These are phyloP conservation scores for Helarctos malayanus DNA, from an alignment of 2,797 vertebrate species.

Conservation along the genomic window DNA sequence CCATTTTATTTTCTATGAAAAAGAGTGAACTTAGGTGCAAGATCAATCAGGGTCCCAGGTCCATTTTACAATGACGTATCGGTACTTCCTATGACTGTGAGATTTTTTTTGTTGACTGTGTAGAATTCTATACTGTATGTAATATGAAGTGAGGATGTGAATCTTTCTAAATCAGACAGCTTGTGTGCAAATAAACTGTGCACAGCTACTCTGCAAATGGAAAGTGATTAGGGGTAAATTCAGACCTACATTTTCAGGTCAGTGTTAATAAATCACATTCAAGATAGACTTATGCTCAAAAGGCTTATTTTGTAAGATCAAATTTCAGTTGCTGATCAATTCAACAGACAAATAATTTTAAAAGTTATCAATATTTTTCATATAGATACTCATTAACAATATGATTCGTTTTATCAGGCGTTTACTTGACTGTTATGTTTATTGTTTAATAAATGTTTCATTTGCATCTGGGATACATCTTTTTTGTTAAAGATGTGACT, in stretches of 20 bases:
- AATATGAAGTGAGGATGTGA: neutral
- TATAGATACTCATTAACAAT: neutral
- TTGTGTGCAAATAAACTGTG: neutral
- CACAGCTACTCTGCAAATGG: neutral
- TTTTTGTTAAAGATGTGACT: conserved; percentile 40
- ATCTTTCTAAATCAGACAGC: conserved; percentile 43
- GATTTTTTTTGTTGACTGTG: conserved; percentile 28
- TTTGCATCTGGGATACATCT: neutral
- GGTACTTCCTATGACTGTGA: neutral
- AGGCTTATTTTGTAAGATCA: conserved; percentile 21
- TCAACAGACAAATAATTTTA: neutral
- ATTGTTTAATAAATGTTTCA: neutral
- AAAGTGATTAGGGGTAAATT: conserved; percentile 45
- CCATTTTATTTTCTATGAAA: conserved; percentile 56
- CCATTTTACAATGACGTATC: conserved; percentile 46
- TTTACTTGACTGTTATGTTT: neutral
- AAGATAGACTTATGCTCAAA: conserved; percentile 8
- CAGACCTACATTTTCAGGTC: conserved; percentile 26
- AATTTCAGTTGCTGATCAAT: conserved; percentile 44
- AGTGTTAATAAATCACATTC: conserved; percentile 51
- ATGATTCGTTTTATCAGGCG: neutral
- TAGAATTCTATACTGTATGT: neutral
- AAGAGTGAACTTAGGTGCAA: conserved; percentile 26
- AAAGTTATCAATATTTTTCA: neutral
- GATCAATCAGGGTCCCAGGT: neutral